Evolutionary conservation across 2,113 vertebrate genomes (phyloP), one percentile per base, ranked within the genome.

Genomic region (Neoarius graeffei): DNA sequence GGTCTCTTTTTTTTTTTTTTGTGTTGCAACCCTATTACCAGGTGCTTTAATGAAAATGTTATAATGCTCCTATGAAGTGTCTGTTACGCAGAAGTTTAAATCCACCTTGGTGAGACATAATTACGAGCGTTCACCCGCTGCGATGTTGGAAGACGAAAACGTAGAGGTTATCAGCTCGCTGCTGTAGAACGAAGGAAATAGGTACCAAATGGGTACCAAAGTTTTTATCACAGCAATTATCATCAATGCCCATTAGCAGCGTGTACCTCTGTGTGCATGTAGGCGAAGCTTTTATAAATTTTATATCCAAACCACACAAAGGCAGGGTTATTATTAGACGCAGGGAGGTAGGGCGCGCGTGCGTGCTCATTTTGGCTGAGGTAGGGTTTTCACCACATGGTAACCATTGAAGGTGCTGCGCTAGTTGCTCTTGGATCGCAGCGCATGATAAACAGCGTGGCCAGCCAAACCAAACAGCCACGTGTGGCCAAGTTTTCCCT

Each of bases 381-480:
- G 54, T 83, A 74, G 74, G 60, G 17, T 3, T 83, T 88, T 83
- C 50, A 19, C 84, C 88, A 88, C 84, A 84, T 89, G 88, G 80
- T 85, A 87, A 86, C 56, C 84, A 88, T 84, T 88, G 81, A 82
- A 86, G 67, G 81, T 79, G 82, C 73, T 80, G 87, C 23, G n/a
- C 79, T 83, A 88, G 86, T 88, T 88, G 81, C 86, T 89, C 80
- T 87, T 89, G 90, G 84, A 87, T 82, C 50, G 27, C 17, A 81
- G 64, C 23, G 60, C 9, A 83, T 76, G 73, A 83, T 86, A 88
- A 91, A 89, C 84, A 88, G 81, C 79, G n/a, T 42, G 35, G 50
- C 30, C 62, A 66, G 90, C 90, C 90, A 91, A 91, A 86, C 82
- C 85, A 89, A 89, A 85, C 90, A 86, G 81, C 86, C 50, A 81